Percentiles rank a stretch among this genome's conserved stretches.
phyloP scores from a whole-genome alignment of 1,140 invertebrate genomes.

The Belonocnema kinseyi region DNA sequence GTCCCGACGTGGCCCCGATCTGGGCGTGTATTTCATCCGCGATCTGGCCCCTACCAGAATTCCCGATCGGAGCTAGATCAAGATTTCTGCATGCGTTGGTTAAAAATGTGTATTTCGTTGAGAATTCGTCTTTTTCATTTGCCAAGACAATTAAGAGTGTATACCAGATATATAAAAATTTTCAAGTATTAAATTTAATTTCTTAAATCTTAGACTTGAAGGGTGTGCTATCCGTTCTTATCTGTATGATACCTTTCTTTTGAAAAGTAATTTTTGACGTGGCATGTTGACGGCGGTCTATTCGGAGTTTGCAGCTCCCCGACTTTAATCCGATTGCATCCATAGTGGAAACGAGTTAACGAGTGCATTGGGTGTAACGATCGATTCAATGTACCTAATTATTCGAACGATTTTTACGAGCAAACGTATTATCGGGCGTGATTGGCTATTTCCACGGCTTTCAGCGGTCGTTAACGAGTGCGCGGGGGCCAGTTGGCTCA shows the following conservation, averaged over 20 bases:
- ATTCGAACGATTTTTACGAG: constrained; percentile 7
- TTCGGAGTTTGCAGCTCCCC: neutral
- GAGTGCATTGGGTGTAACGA: constrained; percentile 1
- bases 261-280: neutral
- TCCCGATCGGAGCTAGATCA: no score
- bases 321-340: neutral
- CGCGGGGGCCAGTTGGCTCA: neutral
- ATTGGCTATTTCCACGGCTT: constrained; percentile 59
- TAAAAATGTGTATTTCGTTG: no score
- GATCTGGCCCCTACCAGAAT: no score
- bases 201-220: neutral
- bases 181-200: no score
- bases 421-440: constrained; percentile 42
- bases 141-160: no score
- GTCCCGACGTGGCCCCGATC: no score
- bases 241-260: neutral
- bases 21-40: no score
- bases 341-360: neutral
- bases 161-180: no score
- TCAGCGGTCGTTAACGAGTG: constrained; percentile 50
- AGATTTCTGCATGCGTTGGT: no score
- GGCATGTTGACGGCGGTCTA: neutral
- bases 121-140: no score
- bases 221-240: neutral
- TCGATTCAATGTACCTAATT: neutral